Conservation (phyloP, 2,797 vertebrate species). For the Tinamus major region DNA sequence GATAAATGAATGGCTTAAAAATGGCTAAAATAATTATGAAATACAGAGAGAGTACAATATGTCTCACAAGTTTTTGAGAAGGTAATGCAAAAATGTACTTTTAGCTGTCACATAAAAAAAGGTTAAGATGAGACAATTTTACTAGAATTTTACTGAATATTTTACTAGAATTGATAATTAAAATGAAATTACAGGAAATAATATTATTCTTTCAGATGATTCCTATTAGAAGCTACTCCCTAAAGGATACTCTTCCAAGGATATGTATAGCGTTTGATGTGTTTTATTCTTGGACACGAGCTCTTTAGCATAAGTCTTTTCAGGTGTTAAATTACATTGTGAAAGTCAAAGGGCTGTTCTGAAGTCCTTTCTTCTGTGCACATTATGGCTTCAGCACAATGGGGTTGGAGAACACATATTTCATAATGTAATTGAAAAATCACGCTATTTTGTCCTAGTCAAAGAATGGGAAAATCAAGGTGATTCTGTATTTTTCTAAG, state of each 20-base stretch:
- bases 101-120: background rate
- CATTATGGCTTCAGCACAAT: background rate
- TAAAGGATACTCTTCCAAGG: background rate
- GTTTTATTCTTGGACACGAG: background rate
- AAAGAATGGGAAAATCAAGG: background rate
- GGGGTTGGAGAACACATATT: background rate
- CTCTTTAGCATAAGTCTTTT: background rate
- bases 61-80: background rate
- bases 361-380: background rate
- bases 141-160: background rate
- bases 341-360: background rate
- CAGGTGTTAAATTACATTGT: background rate
- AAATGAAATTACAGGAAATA: background rate
- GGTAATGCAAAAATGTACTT: background rate
- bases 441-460: background rate
- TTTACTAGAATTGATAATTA: background rate
- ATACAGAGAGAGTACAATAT: background rate
- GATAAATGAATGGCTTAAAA: too few species aligned
- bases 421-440: conserved; percentile 23
- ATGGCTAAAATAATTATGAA: background rate
- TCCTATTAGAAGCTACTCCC: background rate
- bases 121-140: background rate
- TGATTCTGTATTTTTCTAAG: background rate
- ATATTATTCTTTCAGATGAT: background rate
- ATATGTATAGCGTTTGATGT: background rate